phyloP scores from a whole-genome alignment of 2,797 vertebrate species.

The Holocentrus rufus region DNA sequence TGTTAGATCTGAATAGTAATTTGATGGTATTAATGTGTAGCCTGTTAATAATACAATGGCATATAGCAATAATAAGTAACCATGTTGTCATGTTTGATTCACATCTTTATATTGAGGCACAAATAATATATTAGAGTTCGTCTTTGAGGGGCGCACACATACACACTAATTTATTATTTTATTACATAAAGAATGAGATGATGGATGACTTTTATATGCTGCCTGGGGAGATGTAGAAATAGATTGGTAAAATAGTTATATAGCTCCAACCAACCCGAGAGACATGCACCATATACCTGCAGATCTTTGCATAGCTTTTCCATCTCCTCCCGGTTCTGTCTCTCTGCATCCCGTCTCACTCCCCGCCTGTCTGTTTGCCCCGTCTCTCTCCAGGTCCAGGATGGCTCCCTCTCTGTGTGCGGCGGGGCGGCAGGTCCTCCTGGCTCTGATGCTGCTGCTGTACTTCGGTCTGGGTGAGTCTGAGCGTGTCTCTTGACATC shows the following conservation, averaged over 20 bases:
- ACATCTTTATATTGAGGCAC: neutral
- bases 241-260: neutral
- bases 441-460: conserved; percentile 64
- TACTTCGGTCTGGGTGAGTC: conserved; percentile 71
- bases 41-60: too few relatives aligned
- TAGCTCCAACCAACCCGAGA: neutral
- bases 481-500: conserved; percentile 7
- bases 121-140: neutral
- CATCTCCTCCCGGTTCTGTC: neutral
- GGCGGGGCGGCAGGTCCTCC: conserved; percentile 56
- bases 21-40: too few relatives aligned
- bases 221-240: neutral
- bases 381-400: conserved; percentile 64
- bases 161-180: conserved; percentile 1
- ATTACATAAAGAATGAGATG: neutral
- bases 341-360: neutral
- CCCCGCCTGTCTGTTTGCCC: conserved; percentile 17
- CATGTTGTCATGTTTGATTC: too few relatives aligned
- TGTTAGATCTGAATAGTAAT: too few relatives aligned
- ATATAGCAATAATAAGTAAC: too few relatives aligned
- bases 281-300: neutral
- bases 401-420: conserved; percentile 63
- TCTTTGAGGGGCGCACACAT: conserved; percentile 7
- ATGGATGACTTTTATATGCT: neutral
- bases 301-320: neutral